Percentiles rank a stretch among this genome's conserved stretches.
phyloP scores from a whole-genome alignment of 2,888 invertebrate species.

The Germaria angustata region DNA sequence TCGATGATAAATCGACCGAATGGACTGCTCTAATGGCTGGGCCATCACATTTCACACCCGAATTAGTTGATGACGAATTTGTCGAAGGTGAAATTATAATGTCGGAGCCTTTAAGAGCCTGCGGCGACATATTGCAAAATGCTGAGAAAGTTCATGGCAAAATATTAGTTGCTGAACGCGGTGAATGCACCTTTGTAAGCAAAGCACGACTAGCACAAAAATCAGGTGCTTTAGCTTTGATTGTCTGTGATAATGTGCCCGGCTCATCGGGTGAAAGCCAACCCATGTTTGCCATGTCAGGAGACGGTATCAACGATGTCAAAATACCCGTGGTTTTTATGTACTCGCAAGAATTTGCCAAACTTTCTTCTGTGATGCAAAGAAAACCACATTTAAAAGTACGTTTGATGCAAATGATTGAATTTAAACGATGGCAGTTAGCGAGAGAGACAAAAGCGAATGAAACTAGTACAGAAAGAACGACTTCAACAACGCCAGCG shows the following conservation, averaged over 20 bases:
- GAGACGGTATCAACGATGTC: constrained; percentile 93
- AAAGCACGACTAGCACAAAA: constrained; percentile 92
- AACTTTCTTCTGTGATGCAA: constrained; percentile 83
- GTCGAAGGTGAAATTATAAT: constrained; percentile 84
- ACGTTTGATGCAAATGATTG: constrained; percentile 79
- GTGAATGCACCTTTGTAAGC: constrained; percentile 95
- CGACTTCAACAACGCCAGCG: constrained; percentile 23
- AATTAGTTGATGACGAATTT: constrained; percentile 84
- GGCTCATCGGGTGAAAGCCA: constrained; percentile 88
- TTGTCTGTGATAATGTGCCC: constrained; percentile 91
- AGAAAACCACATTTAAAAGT: constrained; percentile 82
- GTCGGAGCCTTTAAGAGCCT: constrained; percentile 87
- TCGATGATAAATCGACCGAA: constrained; percentile 77
- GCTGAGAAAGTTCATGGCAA: constrained; percentile 83
- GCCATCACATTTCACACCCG: constrained; percentile 94
- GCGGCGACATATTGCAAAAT: constrained; percentile 81
- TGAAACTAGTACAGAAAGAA: constrained; percentile 67
- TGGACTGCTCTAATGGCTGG: constrained; percentile 86
- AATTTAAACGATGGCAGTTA: constrained; percentile 78
- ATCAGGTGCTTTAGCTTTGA: constrained; percentile 90
- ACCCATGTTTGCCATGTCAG: constrained; percentile 97
- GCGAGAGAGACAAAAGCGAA: constrained; percentile 69
- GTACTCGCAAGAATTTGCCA: constrained; percentile 87
- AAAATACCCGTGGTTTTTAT: constrained; percentile 95
- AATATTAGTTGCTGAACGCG: constrained; percentile 92